A percentile compares a stretch with the other conserved stretches of the same genome.
These are phyloP conservation scores for Manis pentadactyla DNA, from an alignment of 2,797 vertebrate genomes.

Conservation along the genomic window DNA sequence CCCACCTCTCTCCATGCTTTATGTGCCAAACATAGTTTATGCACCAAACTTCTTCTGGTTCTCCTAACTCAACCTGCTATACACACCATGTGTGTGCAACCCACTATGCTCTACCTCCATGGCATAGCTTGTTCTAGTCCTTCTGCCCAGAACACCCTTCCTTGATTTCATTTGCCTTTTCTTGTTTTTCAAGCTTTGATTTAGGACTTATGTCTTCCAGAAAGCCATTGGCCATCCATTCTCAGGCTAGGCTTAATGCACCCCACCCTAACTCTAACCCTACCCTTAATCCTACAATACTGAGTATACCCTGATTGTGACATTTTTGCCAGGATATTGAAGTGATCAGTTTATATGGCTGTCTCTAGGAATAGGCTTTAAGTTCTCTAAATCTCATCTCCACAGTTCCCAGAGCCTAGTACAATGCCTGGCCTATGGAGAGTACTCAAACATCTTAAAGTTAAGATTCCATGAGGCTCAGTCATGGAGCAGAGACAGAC, in stretches of 20 bases:
- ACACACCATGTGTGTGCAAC: no score
- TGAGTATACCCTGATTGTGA: no score
- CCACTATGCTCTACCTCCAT: rapidly evolving
- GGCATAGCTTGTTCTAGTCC: not conserved
- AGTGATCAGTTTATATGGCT: not conserved
- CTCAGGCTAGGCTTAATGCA: not conserved
- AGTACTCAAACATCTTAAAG: not conserved
- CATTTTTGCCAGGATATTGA: not conserved
- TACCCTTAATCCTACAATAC: no score
- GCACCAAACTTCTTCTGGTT: not conserved
- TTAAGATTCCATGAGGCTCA: not conserved
- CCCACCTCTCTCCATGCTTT: not conserved
- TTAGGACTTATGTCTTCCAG: not conserved
- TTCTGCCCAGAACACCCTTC: not conserved
- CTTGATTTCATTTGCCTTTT: not conserved
- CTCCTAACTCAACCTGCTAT: not conserved
- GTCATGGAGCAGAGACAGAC: not conserved
- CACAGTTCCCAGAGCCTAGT: not conserved
- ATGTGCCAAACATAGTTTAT: not conserved
- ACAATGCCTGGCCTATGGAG: not conserved
- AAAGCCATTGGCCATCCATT: not conserved
- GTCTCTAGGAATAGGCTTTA: not conserved
- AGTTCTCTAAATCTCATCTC: not conserved
- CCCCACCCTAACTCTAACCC: no score
- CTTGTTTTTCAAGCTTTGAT: not conserved